Evolutionary conservation across 2,888 invertebrate genomes (phyloP).

Genomic region (Ormyrus pomaceus): DNA sequence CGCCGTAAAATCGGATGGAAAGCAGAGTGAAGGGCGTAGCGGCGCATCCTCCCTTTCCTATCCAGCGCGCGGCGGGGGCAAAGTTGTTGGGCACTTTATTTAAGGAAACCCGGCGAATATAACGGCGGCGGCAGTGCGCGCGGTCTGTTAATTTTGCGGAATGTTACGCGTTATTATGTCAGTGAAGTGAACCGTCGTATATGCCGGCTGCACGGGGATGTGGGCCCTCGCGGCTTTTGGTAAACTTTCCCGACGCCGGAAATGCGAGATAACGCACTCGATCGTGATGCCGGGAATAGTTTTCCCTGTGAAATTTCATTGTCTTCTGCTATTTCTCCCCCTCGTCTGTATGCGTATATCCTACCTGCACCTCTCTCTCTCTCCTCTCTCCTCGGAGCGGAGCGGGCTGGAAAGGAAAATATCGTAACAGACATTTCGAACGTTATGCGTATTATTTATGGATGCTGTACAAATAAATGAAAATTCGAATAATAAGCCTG

Average conservation of each 20-base stretch:
- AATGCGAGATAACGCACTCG: conserved; percentile 64
- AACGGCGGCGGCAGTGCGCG: conserved; percentile 24
- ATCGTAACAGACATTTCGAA: conserved; percentile 35
- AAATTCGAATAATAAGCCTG: conserved; percentile 16
- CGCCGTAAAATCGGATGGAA: conserved; percentile 38
- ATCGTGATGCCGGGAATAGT: conserved; percentile 61
- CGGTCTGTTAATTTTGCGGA: conserved; percentile 56
- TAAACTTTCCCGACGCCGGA: conserved; percentile 62
- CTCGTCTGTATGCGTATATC: neutral
- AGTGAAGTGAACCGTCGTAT: conserved; percentile 57
- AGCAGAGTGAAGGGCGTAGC: conserved; percentile 25
- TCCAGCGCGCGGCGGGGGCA: neutral
- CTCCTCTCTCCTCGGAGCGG: neutral
- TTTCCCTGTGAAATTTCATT: conserved; percentile 57
- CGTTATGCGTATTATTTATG: neutral
- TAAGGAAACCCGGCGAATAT: conserved; percentile 53
- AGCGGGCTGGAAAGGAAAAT: conserved; percentile 9
- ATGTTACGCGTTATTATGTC: conserved; percentile 61
- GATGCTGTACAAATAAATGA: neutral
- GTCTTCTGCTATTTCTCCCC: conserved; percentile 53
- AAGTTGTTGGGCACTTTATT: conserved; percentile 58
- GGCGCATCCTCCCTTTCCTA: no score
- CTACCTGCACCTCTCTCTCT: neutral
- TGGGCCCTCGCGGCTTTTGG: conserved; percentile 57
- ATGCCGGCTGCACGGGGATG: conserved; percentile 49